Evolutionary conservation across 2,888 invertebrate species (phyloP).

Genomic region (Chaetogeoica ovagalla): DNA sequence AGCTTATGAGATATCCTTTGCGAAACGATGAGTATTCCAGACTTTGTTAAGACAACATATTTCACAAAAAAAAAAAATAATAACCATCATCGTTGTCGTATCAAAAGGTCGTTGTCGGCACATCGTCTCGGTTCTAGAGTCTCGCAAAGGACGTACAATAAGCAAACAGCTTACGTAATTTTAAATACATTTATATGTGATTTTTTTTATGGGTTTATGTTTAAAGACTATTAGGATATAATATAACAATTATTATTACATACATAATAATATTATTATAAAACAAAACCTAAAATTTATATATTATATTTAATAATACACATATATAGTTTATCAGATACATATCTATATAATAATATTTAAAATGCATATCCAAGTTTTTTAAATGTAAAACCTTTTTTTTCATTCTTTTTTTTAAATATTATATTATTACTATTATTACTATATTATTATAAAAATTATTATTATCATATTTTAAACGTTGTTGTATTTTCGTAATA

Average conservation of each 20-base stretch:
- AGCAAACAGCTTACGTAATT: conserved; percentile 31
- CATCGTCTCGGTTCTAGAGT: background rate
- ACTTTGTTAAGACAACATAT: no score
- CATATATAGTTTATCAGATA: conserved; percentile 29
- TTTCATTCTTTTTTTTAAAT: background rate
- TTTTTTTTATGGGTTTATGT: conserved; percentile 22
- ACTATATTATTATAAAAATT: conserved; percentile 28
- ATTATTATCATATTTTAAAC: conserved; percentile 42
- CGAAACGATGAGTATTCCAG: no score
- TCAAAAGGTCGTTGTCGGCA: conserved; percentile 38
- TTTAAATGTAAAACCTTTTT: conserved; percentile 36
- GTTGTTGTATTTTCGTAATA: conserved; percentile 49
- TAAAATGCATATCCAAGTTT: conserved; percentile 46
- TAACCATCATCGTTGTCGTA: conserved; percentile 28
- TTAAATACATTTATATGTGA: conserved; percentile 47
- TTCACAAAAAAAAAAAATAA: no score
- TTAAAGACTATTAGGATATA: conserved; percentile 39
- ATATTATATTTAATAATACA: conserved; percentile 1
- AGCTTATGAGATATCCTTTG: background rate
- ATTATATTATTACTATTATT: conserved; percentile 40
- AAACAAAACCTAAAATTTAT: background rate
- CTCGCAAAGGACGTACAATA: conserved; percentile 9
- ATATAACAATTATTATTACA: background rate
- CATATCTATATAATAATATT: conserved; percentile 28
- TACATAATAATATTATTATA: background rate